A percentile compares a stretch with the other conserved stretches of the same genome.
Conservation (phyloP, 2,113 vertebrate genomes). For the Abramis brama region DNA sequence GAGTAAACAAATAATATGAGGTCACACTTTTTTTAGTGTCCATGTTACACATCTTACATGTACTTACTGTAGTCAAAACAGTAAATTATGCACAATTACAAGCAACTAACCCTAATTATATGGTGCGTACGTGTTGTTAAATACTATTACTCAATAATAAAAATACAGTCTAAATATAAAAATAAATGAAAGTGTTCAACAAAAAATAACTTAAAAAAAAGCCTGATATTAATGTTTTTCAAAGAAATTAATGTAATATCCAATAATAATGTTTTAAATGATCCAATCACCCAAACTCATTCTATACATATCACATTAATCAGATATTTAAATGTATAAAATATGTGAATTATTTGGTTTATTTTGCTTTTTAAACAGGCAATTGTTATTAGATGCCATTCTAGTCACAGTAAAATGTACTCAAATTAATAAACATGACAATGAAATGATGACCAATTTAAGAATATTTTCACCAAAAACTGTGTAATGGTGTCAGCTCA, state of each 20-base stretch:
- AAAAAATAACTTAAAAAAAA: neutral
- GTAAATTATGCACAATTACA: too few relatives aligned
- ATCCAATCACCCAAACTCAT: neutral
- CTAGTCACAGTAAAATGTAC: neutral
- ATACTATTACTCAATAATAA: too few relatives aligned
- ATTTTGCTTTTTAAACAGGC: neutral
- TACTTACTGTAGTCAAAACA: too few relatives aligned
- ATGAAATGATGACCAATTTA: neutral
- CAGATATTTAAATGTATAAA: neutral
- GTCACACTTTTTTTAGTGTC: too few relatives aligned
- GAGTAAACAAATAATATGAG: neutral
- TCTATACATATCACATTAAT: neutral
- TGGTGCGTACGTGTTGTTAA: too few relatives aligned
- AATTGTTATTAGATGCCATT: neutral
- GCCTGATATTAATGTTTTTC: neutral
- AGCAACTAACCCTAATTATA: too few relatives aligned
- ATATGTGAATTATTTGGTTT: neutral
- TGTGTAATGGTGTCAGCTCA: neutral
- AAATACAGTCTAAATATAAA: neutral
- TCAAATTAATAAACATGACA: neutral
- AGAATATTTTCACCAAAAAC: neutral
- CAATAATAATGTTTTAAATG: too few relatives aligned
- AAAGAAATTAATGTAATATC: neutral
- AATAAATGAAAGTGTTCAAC: neutral
- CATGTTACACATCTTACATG: too few relatives aligned